phyloP scores from a whole-genome alignment of 2,888 invertebrate genomes.

The Dicyrtoma fusca region DNA sequence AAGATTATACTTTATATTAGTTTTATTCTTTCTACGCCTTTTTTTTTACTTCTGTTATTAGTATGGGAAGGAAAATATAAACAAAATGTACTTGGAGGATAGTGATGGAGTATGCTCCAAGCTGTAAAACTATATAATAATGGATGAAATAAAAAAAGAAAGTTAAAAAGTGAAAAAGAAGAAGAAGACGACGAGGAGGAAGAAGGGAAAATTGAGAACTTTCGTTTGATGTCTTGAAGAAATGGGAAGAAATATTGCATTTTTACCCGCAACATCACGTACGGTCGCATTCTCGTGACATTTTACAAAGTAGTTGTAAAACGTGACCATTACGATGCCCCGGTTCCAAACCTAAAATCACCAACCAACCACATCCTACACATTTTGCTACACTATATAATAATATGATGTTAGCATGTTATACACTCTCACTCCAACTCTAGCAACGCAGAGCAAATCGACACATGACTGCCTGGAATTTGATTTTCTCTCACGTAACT shows the following conservation, averaged over 20 bases:
- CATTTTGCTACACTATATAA: too few species aligned
- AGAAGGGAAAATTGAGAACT: constrained; percentile 5
- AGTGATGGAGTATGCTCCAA: too few species aligned
- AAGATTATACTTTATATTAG: too few species aligned
- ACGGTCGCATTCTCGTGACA: constrained; percentile 75
- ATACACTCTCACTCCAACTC: too few species aligned
- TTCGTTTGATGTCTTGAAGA: background rate
- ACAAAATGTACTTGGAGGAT: too few species aligned
- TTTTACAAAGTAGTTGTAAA: constrained; percentile 77
- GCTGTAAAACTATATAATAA: too few species aligned
- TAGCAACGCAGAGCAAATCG: background rate
- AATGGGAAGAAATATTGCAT: too few species aligned
- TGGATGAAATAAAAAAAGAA: background rate
- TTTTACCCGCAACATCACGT: constrained; percentile 77
- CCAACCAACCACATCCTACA: too few species aligned
- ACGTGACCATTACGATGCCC: constrained; percentile 85
- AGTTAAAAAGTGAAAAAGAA: background rate
- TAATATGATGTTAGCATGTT: too few species aligned
- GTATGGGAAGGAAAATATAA: too few species aligned
- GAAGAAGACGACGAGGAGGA: constrained; percentile 7
- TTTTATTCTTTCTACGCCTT: too few species aligned
- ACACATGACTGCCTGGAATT: constrained; percentile 18
- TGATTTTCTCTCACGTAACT: constrained; percentile 24
- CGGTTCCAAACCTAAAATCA: constrained; percentile 69
- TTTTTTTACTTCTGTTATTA: too few species aligned